Conservation (phyloP, 1,140 invertebrate species). For the Penaeus indicus region DNA sequence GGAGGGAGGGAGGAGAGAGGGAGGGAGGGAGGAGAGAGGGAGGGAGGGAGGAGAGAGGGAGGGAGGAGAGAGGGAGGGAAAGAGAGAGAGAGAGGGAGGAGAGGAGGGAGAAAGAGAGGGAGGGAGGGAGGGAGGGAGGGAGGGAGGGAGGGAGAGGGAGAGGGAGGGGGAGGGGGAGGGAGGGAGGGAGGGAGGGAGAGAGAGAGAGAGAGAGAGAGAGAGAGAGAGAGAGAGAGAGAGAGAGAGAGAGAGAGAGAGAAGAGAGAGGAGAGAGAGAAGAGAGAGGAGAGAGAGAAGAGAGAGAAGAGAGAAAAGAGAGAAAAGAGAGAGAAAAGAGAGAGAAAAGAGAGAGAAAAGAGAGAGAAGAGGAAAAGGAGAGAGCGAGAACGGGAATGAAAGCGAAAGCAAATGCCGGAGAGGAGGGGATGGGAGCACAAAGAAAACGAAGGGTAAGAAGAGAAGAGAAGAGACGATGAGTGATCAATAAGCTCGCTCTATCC, state of each 20-base stretch:
- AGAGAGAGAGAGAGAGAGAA: too few species aligned
- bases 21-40: not conserved
- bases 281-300: not conserved
- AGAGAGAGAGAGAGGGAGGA: too few species aligned
- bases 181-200: not conserved
- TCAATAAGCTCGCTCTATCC: too few species aligned
- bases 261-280: too few species aligned
- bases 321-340: not conserved
- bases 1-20: not conserved
- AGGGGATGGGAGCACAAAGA: not conserved
- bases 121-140: not conserved
- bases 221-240: too few species aligned
- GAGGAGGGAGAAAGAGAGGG: too few species aligned
- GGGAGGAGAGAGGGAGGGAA: too few species aligned
- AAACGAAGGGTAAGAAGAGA: constrained; percentile 6
- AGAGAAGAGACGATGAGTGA: not conserved
- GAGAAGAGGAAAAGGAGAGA: not conserved
- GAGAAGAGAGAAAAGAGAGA: too few species aligned
- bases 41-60: not conserved
- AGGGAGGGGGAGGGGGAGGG: not conserved
- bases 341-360: not conserved
- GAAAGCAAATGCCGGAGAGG: not conserved
- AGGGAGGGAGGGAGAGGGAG: not conserved
- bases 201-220: not conserved
- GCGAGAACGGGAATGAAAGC: not conserved